Base-by-base conservation (phyloP, 2,888 invertebrate species). In the Graphium colonna region DNA sequence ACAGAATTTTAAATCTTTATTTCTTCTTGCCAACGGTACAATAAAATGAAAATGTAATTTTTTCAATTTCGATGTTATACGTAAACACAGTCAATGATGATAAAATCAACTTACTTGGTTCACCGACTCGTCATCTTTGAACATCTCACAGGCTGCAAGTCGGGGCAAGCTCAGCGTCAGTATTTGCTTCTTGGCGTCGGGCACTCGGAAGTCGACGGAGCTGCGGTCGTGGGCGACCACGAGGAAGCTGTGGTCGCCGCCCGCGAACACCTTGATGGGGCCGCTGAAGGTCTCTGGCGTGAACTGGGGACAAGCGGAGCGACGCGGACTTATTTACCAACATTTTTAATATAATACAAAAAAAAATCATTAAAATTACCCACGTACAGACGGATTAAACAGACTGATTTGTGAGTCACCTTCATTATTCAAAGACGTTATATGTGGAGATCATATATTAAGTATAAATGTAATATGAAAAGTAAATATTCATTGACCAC, bases 241-340 rank as follows among this genome's bases (percentile, higher is more conserved):
- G 4, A 95, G 92, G 75, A 98, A 95, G 65, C 96, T 96, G 72
- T 96, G 96, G 84, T 98, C 96, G 5, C 97, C 97, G 3, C 97
- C 98, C 18, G 95, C 93, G 69, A 92, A 95, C 64, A 96, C 91
- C 63, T 90, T 90, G 53, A 91, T 88, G 0, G 92, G 84, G 5
- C 91, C 86, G 52, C 69, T 77, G 63, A 85, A 77, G 26, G 72
- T 55, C 1, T 85, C 84, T n/a, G 64, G 65, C 1, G 79, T 58
- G 54, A 84, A 82, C 88, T 88, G 78, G 18, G 73, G 78, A 58
- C 53, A 67, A 60, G 50, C 41, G 43, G 59, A 53, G n/a, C n/a
- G n/a, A n/a, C n/a, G n/a, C n/a, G n/a, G n/a, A n/a, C n/a, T n/a
- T n/a, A n/a, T n/a, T n/a, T n/a, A n/a, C n/a, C n/a, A 26, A 13